Evolutionary conservation across 2,113 vertebrate species (phyloP).

Genomic region (Pantherophis guttatus): DNA sequence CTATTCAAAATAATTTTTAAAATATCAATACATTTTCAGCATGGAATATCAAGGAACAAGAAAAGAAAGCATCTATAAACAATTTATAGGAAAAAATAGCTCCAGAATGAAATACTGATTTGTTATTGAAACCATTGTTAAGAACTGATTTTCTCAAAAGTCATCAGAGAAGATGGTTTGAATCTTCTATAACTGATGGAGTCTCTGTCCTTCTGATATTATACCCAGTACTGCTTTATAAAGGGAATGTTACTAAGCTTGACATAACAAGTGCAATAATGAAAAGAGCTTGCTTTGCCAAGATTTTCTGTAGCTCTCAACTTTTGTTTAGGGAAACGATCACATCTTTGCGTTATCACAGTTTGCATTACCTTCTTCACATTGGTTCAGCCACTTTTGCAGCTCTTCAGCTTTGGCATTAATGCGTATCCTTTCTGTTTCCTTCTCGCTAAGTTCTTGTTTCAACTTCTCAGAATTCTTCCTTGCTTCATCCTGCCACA

Average conservation of each 20-base stretch:
- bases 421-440: constrained; percentile 52
- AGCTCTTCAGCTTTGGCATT: constrained; percentile 48
- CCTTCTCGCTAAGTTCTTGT: constrained; percentile 39
- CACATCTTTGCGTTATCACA: background rate
- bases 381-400: constrained; percentile 57
- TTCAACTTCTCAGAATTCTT: constrained; percentile 57
- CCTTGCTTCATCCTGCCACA: constrained; percentile 57
- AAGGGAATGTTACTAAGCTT: background rate
- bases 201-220: background rate
- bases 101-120: background rate
- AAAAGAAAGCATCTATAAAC: background rate
- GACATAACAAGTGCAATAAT: background rate
- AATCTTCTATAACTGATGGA: background rate
- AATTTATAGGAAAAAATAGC: background rate
- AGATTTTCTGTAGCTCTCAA: rapidly evolving
- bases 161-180: background rate
- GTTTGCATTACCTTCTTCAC: constrained; percentile 19
- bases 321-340: background rate
- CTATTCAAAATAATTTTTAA: background rate
- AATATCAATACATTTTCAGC: background rate
- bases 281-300: background rate
- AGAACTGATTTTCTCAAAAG: background rate
- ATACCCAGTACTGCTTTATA: background rate
- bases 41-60: background rate
- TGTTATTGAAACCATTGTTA: background rate